Percentiles rank a stretch among this genome's conserved stretches.
phyloP scores from a whole-genome alignment of 2,888 invertebrate genomes.

The Rhagium mordax region DNA sequence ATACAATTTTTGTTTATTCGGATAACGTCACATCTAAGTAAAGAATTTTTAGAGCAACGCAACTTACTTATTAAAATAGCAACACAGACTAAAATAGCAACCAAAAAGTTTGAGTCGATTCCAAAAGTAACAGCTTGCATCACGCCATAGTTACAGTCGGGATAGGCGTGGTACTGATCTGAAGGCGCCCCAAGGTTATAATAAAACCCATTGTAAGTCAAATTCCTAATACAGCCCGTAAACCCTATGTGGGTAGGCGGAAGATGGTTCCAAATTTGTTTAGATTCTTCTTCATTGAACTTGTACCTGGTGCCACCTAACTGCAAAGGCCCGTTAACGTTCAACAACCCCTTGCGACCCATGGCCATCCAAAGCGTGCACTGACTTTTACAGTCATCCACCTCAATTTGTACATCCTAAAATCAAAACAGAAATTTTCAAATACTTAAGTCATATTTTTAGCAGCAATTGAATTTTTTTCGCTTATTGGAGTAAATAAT shows the following conservation, averaged over 20 bases:
- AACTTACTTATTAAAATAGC: conserved; percentile 86
- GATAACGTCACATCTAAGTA: too few species aligned
- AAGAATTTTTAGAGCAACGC: too few species aligned
- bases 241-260: conserved; percentile 83
- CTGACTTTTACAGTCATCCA: conserved; percentile 67
- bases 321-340: conserved; percentile 91
- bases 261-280: conserved; percentile 79
- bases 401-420: conserved; percentile 56
- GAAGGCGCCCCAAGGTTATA: conserved; percentile 92
- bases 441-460: too few species aligned
- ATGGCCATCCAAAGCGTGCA: conserved; percentile 63
- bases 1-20: too few species aligned
- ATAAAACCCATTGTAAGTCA: conserved; percentile 89
- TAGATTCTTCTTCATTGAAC: conserved; percentile 75
- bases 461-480: too few species aligned
- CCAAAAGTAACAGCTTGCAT: conserved; percentile 87
- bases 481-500: too few species aligned
- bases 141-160: conserved; percentile 82
- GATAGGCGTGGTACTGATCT: conserved; percentile 76
- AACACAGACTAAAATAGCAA: conserved; percentile 91
- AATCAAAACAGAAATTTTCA: not conserved
- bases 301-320: conserved; percentile 84
- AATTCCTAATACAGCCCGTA: conserved; percentile 91
- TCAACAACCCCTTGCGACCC: conserved; percentile 60
- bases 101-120: conserved; percentile 89